Evolutionary conservation across 2,797 vertebrate species (phyloP).

Genomic region (Hozukius guyotensis): DNA sequence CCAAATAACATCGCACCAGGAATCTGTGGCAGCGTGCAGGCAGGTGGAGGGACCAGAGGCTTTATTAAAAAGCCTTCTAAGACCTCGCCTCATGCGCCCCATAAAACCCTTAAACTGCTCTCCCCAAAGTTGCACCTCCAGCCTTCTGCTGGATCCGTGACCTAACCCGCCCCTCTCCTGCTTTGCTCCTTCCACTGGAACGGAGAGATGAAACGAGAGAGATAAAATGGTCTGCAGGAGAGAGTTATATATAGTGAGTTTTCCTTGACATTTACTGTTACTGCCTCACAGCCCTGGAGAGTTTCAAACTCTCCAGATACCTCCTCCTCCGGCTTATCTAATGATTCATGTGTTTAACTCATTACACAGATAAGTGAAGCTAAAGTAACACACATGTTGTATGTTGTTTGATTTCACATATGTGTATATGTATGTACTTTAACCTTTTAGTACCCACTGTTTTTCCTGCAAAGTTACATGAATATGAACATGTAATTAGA

Average conservation of each 20-base stretch:
- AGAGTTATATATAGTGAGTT: conserved; percentile 50
- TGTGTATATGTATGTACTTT: background rate
- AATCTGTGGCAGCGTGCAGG: conserved; percentile 37
- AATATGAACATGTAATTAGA: background rate
- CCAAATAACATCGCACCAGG: conserved; percentile 47
- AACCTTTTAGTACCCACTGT: background rate
- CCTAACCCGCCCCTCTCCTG: conserved; percentile 29
- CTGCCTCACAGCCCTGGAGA: conserved; percentile 48
- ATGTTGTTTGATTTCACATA: conserved; percentile 2
- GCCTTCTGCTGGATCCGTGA: conserved; percentile 38
- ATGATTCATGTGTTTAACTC: conserved; percentile 20
- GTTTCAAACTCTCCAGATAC: conserved; percentile 33
- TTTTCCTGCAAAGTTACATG: background rate
- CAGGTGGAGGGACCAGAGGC: conserved; percentile 47
- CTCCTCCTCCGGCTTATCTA: conserved; percentile 16
- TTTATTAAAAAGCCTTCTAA: conserved; percentile 54
- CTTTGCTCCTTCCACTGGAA: conserved; percentile 13
- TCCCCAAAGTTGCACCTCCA: background rate
- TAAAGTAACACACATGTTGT: conserved; percentile 9
- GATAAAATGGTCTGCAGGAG: conserved; percentile 52
- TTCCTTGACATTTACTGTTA: conserved; percentile 58
- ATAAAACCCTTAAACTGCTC: conserved; percentile 52
- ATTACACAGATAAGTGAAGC: background rate
- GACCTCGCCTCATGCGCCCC: conserved; percentile 37
- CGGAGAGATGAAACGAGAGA: conserved; percentile 50